A percentile compares a stretch with the other conserved stretches of the same genome.
Conservation (phyloP, 2,888 invertebrate genomes). For the Eupithecia pulchellata region DNA sequence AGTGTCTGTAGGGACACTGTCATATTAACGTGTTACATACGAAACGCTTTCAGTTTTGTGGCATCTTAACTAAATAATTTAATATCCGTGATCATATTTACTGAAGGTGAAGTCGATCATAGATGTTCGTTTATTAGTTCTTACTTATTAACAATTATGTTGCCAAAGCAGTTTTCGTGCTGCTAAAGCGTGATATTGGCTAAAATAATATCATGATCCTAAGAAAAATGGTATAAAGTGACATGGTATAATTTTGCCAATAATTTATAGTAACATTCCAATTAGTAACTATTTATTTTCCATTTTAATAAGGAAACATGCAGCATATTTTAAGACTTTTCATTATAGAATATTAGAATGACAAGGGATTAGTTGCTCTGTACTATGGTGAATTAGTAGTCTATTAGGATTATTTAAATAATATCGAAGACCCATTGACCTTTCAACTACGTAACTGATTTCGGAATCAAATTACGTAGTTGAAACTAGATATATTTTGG, state of each 20-base stretch:
- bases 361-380: slow-evolving; percentile 69
- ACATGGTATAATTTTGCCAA: neutral
- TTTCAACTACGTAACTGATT: slow-evolving; percentile 34
- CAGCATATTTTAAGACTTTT: slow-evolving; percentile 45
- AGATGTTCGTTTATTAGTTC: slow-evolving; percentile 13
- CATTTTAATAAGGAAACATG: slow-evolving; percentile 54
- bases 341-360: slow-evolving; percentile 62
- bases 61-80: slow-evolving; percentile 57
- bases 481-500: slow-evolving; percentile 21
- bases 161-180: slow-evolving; percentile 25
- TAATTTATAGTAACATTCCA: neutral
- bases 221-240: neutral
- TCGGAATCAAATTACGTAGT: slow-evolving; percentile 29
- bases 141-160: slow-evolving; percentile 18
- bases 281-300: slow-evolving; percentile 42
- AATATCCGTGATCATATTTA: slow-evolving; percentile 32
- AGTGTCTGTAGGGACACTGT: slow-evolving; percentile 49
- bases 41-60: slow-evolving; percentile 58
- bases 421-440: slow-evolving; percentile 22
- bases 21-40: slow-evolving; percentile 45
- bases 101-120: slow-evolving; percentile 4
- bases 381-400: slow-evolving; percentile 43
- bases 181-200: slow-evolving; percentile 21
- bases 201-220: slow-evolving; percentile 17
- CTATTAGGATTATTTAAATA: slow-evolving; percentile 24